Conservation (phyloP, 2,797 vertebrate species). For the Halcyon badia region DNA sequence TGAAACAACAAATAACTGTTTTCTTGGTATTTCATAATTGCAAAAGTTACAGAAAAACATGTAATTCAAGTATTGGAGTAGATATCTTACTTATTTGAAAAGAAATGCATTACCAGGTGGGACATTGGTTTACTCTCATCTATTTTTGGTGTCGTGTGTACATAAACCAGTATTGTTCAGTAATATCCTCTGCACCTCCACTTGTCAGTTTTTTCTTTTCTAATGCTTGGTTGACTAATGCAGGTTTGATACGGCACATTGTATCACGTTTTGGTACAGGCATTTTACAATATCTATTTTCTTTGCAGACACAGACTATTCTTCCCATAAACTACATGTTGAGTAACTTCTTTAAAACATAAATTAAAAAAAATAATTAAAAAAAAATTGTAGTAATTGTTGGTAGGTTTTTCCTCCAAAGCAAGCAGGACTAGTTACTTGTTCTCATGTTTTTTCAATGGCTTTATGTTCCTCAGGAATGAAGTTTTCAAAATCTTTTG, state of each 20-base stretch:
- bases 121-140: slow-evolving; percentile 56
- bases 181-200: background rate
- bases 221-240: slow-evolving; percentile 21
- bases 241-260: background rate
- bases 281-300: slow-evolving; percentile 21
- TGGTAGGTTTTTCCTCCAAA: slow-evolving; percentile 31
- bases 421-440: slow-evolving; percentile 28
- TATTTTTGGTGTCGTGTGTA: slow-evolving; percentile 49
- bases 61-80: background rate
- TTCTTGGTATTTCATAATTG: background rate
- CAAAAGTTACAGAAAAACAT: background rate
- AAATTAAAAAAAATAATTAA: too few species aligned
- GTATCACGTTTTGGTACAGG: slow-evolving; percentile 44
- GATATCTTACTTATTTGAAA: background rate
- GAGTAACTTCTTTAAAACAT: background rate
- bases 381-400: background rate
- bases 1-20: background rate
- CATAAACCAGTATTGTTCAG: slow-evolving; percentile 23
- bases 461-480: slow-evolving; percentile 34
- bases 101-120: slow-evolving; percentile 73
- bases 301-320: slow-evolving; percentile 15
- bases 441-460: slow-evolving; percentile 36
- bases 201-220: slow-evolving; percentile 19
- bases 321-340: background rate
- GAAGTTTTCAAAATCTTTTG: slow-evolving; percentile 21